phyloP scores from a whole-genome alignment of 2,888 invertebrate genomes.

The Calliopum simillimum region DNA sequence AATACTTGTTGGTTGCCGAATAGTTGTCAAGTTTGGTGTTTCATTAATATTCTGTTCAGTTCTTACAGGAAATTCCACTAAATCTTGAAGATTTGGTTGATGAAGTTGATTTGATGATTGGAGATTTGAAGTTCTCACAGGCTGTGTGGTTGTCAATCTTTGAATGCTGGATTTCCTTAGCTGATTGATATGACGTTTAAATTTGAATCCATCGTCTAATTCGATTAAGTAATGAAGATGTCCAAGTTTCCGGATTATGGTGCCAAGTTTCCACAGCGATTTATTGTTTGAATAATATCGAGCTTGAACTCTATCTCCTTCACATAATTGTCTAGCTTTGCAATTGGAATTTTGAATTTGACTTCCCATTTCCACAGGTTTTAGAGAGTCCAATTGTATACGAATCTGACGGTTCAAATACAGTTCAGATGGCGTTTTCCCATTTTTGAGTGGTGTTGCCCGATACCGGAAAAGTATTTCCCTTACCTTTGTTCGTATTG shows the following conservation, averaged over 20 bases:
- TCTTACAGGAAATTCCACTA: no score
- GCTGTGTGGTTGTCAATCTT: no score
- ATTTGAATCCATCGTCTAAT: slow-evolving; percentile 21
- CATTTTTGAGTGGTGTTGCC: slow-evolving; percentile 36
- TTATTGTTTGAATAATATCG: not conserved
- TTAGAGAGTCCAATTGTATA: slow-evolving; percentile 25
- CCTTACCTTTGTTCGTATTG: slow-evolving; percentile 28
- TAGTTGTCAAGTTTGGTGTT: no score
- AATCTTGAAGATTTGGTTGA: no score
- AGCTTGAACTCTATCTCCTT: not conserved
- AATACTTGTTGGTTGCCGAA: no score
- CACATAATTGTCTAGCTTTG: not conserved
- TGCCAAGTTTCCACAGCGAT: not conserved
- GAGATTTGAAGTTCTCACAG: no score
- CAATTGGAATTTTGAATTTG: not conserved
- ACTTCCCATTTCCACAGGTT: slow-evolving; percentile 10
- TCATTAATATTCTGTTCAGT: no score
- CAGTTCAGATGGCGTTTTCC: slow-evolving; percentile 37
- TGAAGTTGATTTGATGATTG: no score
- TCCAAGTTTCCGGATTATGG: slow-evolving; percentile 13
- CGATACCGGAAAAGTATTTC: slow-evolving; percentile 33
- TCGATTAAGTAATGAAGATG: slow-evolving; percentile 23
- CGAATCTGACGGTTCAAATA: slow-evolving; percentile 35
- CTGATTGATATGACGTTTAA: slow-evolving; percentile 34
- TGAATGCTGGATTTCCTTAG: slow-evolving; percentile 9